phyloP scores from a whole-genome alignment of 2,888 invertebrate genomes.

The Ennomos erosarius region DNA sequence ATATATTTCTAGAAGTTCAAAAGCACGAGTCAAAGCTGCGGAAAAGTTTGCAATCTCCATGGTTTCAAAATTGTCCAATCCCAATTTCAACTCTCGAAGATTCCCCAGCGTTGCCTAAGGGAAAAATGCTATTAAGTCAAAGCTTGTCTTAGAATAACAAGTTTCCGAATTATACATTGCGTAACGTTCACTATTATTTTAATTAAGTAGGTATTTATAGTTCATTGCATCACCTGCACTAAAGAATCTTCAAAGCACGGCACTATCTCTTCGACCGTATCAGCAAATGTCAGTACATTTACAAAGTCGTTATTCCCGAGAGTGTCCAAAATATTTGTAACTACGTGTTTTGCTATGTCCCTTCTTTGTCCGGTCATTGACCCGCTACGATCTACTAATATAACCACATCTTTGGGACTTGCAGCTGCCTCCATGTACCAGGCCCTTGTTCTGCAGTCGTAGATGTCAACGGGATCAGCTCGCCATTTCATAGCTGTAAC shows the following conservation, averaged over 20 bases:
- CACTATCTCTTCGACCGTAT: conserved; percentile 91
- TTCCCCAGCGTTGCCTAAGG: conserved; percentile 94
- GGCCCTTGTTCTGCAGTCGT: conserved; percentile 96
- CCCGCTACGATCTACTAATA: conserved; percentile 95
- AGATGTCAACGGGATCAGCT: conserved; percentile 94
- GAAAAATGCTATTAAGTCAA: conserved; percentile 26
- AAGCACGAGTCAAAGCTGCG: conserved; percentile 94
- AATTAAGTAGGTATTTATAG: no score
- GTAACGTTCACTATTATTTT: no score
- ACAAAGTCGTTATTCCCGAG: conserved; percentile 99
- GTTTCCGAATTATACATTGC: no score
- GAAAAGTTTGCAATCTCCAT: conserved; percentile 97
- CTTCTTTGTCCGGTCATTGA: conserved; percentile 95
- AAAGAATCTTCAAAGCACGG: conserved; percentile 95
- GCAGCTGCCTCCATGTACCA: conserved; percentile 99
- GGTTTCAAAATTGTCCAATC: conserved; percentile 91
- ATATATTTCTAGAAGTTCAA: conserved; percentile 91
- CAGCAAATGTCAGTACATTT: conserved; percentile 97
- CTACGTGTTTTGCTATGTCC: conserved; percentile 95
- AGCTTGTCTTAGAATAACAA: no score
- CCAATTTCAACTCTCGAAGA: conserved; percentile 92
- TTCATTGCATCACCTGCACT: conserved; percentile 88
- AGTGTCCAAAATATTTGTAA: conserved; percentile 96
- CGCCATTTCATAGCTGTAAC: conserved; percentile 90
- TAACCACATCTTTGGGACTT: conserved; percentile 96